A percentile compares a stretch with the other conserved stretches of the same genome.
These are phyloP conservation scores for Matsumurasca onukii DNA, from an alignment of 1,140 invertebrate genomes.

Conservation along the genomic window DNA sequence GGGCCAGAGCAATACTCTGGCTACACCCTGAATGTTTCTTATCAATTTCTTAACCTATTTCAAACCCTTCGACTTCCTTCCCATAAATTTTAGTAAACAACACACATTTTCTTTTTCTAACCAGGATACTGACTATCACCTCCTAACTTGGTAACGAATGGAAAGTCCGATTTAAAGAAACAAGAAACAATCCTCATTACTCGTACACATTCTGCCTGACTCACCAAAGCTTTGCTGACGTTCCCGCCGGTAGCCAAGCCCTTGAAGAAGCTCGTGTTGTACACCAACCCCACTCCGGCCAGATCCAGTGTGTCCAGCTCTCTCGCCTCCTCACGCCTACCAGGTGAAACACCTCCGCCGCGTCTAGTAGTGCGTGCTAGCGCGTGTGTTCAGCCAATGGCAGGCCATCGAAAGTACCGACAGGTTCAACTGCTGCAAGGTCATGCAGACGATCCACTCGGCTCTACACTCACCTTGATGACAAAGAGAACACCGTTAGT, in stretches of 20 bases:
- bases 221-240: conserved; percentile 70
- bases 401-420: conserved; percentile 54
- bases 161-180: too few species aligned
- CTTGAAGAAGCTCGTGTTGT: conserved; percentile 92
- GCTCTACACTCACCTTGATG: conserved; percentile 40
- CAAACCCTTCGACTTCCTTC: too few species aligned
- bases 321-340: conserved; percentile 86
- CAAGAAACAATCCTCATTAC: too few species aligned
- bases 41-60: too few species aligned
- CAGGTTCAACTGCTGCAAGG: conserved; percentile 44
- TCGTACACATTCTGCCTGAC: too few species aligned
- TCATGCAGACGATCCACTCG: conserved; percentile 34
- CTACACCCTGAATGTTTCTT: too few species aligned
- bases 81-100: too few species aligned
- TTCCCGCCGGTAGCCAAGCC: conserved; percentile 75
- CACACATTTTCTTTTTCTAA: too few species aligned
- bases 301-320: conserved; percentile 81
- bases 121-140: too few species aligned
- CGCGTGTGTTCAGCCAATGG: conserved; percentile 85
- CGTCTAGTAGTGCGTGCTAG: conserved; percentile 84
- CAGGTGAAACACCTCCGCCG: conserved; percentile 81
- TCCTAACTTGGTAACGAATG: too few species aligned
- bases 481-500: too few species aligned
- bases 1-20: too few species aligned
- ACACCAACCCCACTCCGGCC: conserved; percentile 82